These are phyloP conservation scores for Caenorhabditis uteleia DNA, from an alignment of 2,888 invertebrate species.

Conservation along the genomic window DNA sequence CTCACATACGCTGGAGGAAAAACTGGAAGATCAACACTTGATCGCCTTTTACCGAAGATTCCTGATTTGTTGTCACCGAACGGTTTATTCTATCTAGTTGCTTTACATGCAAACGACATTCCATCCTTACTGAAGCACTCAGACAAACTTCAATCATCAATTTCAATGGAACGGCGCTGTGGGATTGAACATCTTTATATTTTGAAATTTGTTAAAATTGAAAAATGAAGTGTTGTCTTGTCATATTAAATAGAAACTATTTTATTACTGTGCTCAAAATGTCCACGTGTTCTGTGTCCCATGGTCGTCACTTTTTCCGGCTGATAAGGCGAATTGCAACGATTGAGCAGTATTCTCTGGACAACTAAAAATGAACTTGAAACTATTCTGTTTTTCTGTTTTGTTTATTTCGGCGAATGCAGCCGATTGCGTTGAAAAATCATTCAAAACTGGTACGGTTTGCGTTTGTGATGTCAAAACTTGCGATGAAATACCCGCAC, in stretches of 20 bases:
- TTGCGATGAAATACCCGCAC: constrained; percentile 47
- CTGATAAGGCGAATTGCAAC: no score
- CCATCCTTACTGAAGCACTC: constrained; percentile 62
- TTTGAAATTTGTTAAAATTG: constrained; percentile 75
- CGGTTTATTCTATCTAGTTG: constrained; percentile 86
- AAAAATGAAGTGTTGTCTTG: not conserved
- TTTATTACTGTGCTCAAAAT: no score
- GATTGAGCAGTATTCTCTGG: no score
- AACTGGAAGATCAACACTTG: constrained; percentile 77
- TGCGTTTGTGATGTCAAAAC: constrained; percentile 55
- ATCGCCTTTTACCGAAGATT: constrained; percentile 75
- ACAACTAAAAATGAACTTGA: no score
- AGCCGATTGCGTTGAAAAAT: constrained; percentile 24
- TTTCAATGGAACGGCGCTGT: constrained; percentile 79
- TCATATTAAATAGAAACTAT: no score
- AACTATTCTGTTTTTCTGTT: no score
- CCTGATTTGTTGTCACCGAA: constrained; percentile 52
- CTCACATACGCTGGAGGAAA: constrained; percentile 74
- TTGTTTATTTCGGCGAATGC: no score
- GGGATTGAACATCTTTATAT: constrained; percentile 87
- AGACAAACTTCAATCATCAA: constrained; percentile 17
- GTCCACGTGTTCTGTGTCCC: no score
- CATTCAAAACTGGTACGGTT: constrained; percentile 39
- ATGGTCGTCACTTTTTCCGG: no score
- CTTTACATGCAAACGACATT: constrained; percentile 87